Percentiles rank a stretch among this genome's conserved stretches.
Conservation (phyloP, 2,113 vertebrate species). For the Steatornis caripensis region DNA sequence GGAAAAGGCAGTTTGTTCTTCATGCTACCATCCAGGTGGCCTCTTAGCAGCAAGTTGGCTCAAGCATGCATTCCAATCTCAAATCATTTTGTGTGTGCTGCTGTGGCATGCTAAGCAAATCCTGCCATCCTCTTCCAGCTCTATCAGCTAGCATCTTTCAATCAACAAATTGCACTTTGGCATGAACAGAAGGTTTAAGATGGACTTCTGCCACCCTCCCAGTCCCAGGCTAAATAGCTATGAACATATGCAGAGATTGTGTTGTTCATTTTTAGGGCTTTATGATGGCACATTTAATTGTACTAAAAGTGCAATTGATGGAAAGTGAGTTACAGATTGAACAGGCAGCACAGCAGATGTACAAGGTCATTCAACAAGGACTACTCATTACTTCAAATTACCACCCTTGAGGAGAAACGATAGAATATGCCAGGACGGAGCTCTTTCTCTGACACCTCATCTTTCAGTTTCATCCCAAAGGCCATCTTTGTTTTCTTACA, state of each 20-base stretch:
- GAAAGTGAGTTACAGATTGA: conserved; percentile 51
- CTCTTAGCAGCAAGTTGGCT: conserved; percentile 22
- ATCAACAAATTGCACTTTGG: conserved; percentile 64
- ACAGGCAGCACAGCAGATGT: conserved; percentile 53
- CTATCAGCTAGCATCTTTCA: conserved; percentile 44
- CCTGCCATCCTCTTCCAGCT: conserved; percentile 10
- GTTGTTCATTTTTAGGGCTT: conserved; percentile 56
- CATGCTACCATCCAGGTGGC: conserved; percentile 23
- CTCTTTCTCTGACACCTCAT: conserved; percentile 42
- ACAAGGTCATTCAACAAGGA: conserved; percentile 65
- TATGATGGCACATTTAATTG: conserved; percentile 59
- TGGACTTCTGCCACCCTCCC: conserved; percentile 62
- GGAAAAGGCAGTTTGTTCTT: not conserved
- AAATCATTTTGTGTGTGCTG: not conserved
- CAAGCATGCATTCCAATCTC: not conserved
- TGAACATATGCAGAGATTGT: conserved; percentile 54
- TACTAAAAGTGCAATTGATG: conserved; percentile 62
- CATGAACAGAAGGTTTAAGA: conserved; percentile 47
- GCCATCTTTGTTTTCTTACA: conserved; percentile 38
- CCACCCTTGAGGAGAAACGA: conserved; percentile 51
- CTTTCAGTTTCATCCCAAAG: conserved; percentile 59
- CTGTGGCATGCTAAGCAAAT: conserved; percentile 8
- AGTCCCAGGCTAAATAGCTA: conserved; percentile 51
- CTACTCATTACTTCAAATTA: conserved; percentile 71
- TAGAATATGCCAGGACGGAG: conserved; percentile 17